Conservation (phyloP, 2,888 invertebrate species). For the Ichneumoninae sp. region DNA sequence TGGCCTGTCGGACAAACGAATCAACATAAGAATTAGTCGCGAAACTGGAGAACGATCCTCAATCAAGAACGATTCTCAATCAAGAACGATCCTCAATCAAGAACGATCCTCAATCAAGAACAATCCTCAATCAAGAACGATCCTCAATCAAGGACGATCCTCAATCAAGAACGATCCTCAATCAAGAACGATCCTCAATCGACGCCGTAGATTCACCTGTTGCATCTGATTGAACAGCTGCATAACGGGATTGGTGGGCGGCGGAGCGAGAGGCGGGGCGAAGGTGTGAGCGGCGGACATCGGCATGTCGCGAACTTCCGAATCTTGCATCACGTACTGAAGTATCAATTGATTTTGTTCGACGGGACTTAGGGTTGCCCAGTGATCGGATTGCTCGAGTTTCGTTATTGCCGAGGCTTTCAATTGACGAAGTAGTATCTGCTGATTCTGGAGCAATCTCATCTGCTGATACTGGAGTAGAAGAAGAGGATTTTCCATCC, state of each 20-base stretch:
- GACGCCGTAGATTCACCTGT: constrained; percentile 79
- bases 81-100: not conserved
- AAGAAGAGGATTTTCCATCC: constrained; percentile 77
- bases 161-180: not conserved
- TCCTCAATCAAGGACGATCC: not conserved
- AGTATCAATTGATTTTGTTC: constrained; percentile 86
- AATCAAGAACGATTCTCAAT: not conserved
- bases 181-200: no score
- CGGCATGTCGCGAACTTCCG: constrained; percentile 79
- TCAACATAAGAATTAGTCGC: constrained; percentile 28
- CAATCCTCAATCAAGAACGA: not conserved
- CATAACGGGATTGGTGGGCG: constrained; percentile 85
- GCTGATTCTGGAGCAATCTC: constrained; percentile 84
- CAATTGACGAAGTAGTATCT: constrained; percentile 82
- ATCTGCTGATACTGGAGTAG: constrained; percentile 82
- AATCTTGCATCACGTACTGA: constrained; percentile 85
- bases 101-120: not conserved
- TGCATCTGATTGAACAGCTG: constrained; percentile 86
- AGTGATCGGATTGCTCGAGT: constrained; percentile 84
- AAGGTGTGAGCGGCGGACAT: constrained; percentile 80
- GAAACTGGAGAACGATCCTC: not conserved
- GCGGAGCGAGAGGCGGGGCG: constrained; percentile 80
- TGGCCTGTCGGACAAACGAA: constrained; percentile 70
- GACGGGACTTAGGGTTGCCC: constrained; percentile 84
- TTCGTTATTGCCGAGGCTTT: constrained; percentile 80